Evolutionary conservation across 2,888 invertebrate species (phyloP), one percentile per base, ranked within the genome.

Genomic region (Unio delphinus): DNA sequence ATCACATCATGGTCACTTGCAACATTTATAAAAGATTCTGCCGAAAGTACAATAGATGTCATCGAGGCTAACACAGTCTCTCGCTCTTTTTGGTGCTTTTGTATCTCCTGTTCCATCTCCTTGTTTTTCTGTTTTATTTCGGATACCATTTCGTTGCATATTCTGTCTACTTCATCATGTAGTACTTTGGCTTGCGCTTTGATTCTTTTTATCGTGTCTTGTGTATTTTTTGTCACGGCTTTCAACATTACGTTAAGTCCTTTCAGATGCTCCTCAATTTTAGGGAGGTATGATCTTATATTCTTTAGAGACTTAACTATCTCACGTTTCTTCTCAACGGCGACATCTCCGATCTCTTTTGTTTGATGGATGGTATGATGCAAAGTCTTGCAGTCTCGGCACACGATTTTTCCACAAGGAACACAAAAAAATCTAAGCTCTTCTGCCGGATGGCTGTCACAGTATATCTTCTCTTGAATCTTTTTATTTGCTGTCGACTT

Each of bases 1-100:
- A 77, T 77, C 62, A 77, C 73, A 34, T 77, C 75, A 67, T 75
- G 77, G 62, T 77, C 77, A 59, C 77, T 77, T 8, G 75, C 77
- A n/a, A 77, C 73, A 55, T 69, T 75, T 66, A 75, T 75, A 56
- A 77, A 75, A 3, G 75, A 71, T 56, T 75, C 77, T 4, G 77
- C 77, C 4, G 77, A 69, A 0, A 75, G 71, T 34, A 77, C 72
- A 7, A 77, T 77, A n/a, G 77, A 75, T 59, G 75, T 75, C 34
- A 77, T 71, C 6, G 77, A 77, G 15, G 75, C 73, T 63, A 75
- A 67, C 2, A 73, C 74, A n/a, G 73, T 67, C 28, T 77, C 75
- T 2, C 71, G 67, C 15, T 73, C 69, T 57, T 75, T 75, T 18
- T 75, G 70, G 45, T 77, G 75, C 26, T 73, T 60, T 56, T 73